Percentiles rank a stretch among this genome's conserved stretches.
Evolutionary conservation across 2,113 vertebrate species (phyloP).

Genomic region (Hypocryptadius cinnamomeus): DNA sequence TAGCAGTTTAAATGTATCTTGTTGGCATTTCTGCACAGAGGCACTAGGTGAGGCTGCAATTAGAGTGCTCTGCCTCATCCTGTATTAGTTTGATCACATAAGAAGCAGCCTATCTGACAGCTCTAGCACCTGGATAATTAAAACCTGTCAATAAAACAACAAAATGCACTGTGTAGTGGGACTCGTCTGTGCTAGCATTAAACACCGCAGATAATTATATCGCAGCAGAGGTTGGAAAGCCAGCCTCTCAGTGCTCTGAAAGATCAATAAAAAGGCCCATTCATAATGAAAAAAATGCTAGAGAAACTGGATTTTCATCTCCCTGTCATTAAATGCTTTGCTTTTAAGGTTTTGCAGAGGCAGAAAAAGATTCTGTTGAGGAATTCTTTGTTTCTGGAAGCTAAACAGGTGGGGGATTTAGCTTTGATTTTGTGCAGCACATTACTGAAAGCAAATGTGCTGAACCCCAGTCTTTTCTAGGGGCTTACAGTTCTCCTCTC

Average conservation of each 20-base stretch:
- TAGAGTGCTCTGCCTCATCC: background rate
- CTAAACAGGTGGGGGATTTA: background rate
- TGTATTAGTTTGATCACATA: background rate
- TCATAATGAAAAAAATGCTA: slow-evolving; percentile 20
- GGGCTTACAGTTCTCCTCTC: background rate
- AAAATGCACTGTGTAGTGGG: slow-evolving; percentile 3
- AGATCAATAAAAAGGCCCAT: slow-evolving; percentile 27
- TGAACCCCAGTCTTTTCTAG: background rate
- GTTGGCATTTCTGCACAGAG: background rate
- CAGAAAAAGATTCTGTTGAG: background rate
- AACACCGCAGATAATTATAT: slow-evolving; percentile 9
- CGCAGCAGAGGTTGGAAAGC: background rate
- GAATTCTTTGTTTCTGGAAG: slow-evolving; percentile 33
- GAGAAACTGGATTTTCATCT: slow-evolving; percentile 29
- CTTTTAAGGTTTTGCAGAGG: slow-evolving; percentile 1
- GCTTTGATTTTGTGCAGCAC: background rate
- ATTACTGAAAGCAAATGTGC: background rate
- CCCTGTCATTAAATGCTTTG: slow-evolving; percentile 1
- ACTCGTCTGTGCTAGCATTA: background rate
- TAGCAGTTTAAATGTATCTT: background rate
- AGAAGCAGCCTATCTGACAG: slow-evolving; percentile 1
- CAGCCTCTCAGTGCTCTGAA: background rate
- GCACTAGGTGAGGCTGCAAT: background rate
- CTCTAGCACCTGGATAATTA: slow-evolving; percentile 35
- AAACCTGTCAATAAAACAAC: slow-evolving; percentile 39